Evolutionary conservation across 2,113 vertebrate genomes (phyloP).

Genomic region (Alexandromys fortis): DNA sequence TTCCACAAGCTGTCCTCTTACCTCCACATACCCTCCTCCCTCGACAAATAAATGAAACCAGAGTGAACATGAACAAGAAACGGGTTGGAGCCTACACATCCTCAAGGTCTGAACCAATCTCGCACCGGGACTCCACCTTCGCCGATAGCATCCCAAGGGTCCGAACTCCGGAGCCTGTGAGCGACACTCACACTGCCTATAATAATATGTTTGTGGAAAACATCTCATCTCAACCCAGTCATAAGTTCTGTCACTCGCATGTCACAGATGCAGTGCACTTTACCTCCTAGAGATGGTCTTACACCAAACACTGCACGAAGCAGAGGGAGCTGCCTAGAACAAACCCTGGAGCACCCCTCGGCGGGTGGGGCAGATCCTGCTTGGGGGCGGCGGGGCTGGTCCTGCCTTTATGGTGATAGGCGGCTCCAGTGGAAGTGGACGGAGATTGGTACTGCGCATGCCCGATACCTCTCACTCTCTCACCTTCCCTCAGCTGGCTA

Average conservation of each 20-base stretch:
- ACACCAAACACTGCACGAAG: too few relatives aligned
- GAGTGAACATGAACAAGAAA: background rate
- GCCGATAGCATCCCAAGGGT: too few relatives aligned
- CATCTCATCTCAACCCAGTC: background rate
- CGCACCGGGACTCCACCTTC: too few relatives aligned
- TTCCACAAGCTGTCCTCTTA: background rate
- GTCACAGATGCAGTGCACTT: background rate
- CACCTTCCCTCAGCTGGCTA: too few relatives aligned
- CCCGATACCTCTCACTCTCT: too few relatives aligned
- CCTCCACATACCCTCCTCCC: background rate
- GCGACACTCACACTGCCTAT: background rate
- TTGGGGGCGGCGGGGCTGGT: background rate
- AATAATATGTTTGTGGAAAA: background rate
- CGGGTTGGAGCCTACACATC: background rate
- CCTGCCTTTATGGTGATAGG: background rate
- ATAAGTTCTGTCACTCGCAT: background rate
- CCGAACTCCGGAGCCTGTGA: background rate
- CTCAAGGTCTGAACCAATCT: background rate
- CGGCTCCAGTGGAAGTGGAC: fast-evolving
- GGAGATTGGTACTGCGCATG: background rate
- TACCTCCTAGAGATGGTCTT: background rate
- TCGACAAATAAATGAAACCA: background rate
- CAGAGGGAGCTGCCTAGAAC: background rate
- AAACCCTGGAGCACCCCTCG: background rate
- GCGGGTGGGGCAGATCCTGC: background rate